Conservation (phyloP, 1,140 invertebrate species). For the Cherax quadricarinatus region DNA sequence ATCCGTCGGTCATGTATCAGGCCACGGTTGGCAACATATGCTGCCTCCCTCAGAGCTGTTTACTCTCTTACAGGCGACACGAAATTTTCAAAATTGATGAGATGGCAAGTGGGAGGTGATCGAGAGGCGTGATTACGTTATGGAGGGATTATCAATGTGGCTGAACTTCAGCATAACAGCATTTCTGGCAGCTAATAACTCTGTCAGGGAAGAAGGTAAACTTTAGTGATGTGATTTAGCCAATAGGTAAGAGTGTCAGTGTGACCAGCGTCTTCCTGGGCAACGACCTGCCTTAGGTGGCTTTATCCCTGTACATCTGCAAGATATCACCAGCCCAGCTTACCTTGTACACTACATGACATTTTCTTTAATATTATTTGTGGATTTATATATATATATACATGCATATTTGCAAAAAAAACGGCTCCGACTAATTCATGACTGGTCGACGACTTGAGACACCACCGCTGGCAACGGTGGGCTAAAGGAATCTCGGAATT, state of each 20-base stretch:
- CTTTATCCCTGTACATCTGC: too few species aligned
- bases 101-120: background rate
- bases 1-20: too few species aligned
- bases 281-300: too few species aligned
- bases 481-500: slow-evolving; percentile 21
- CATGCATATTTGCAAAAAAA: too few species aligned
- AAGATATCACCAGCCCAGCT: too few species aligned
- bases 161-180: slow-evolving; percentile 53
- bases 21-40: background rate
- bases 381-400: too few species aligned
- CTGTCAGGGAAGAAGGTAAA: slow-evolving; percentile 49
- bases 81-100: background rate
- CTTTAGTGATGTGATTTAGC: slow-evolving; percentile 56
- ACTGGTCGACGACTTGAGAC: background rate
- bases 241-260: slow-evolving; percentile 29
- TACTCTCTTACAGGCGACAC: background rate
- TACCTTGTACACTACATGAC: too few species aligned
- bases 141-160: slow-evolving; percentile 38
- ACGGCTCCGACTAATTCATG: too few species aligned
- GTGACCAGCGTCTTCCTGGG: background rate
- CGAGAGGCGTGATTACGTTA: background rate
- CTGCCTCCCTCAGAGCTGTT: background rate
- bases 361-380: too few species aligned
- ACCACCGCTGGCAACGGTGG: slow-evolving; percentile 8
- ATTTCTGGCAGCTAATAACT: slow-evolving; percentile 53